These are phyloP conservation scores for Acleris cristana DNA, from an alignment of 2,888 invertebrate genomes.

Conservation along the genomic window DNA sequence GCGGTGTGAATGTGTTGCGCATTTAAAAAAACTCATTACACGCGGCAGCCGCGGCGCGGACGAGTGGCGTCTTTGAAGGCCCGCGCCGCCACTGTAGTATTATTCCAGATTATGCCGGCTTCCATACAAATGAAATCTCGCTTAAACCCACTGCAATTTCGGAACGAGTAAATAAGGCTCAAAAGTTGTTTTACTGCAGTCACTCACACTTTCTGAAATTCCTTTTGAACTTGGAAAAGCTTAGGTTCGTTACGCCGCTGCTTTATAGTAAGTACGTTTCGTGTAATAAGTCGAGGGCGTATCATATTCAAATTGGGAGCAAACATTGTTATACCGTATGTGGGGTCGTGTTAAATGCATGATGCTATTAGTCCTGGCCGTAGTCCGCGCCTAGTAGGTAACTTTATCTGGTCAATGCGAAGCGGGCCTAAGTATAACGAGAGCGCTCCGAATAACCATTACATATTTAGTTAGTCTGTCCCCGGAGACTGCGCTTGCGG, in stretches of 20 bases:
- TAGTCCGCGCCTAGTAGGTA: constrained; percentile 40
- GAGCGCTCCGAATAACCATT: constrained; percentile 70
- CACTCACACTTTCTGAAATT: constrained; percentile 69
- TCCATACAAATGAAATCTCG: constrained; percentile 83
- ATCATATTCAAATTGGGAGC: background rate
- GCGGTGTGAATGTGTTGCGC: constrained; percentile 77
- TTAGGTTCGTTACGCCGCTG: constrained; percentile 41
- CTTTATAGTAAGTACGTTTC: constrained; percentile 17
- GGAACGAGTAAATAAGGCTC: constrained; percentile 80
- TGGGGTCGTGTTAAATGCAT: constrained; percentile 26
- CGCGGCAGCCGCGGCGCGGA: constrained; percentile 75
- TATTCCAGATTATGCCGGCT: constrained; percentile 82
- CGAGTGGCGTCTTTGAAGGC: constrained; percentile 83
- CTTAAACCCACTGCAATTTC: constrained; percentile 82
- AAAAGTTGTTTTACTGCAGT: constrained; percentile 74
- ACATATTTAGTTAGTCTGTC: constrained; percentile 77
- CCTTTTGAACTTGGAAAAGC: constrained; percentile 61
- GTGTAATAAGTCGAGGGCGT: constrained; percentile 1
- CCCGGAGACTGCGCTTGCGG: constrained; percentile 74
- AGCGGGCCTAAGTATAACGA: constrained; percentile 62
- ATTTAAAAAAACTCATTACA: constrained; percentile 82
- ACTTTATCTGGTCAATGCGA: constrained; percentile 63
- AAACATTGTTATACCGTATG: background rate
- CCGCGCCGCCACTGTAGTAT: constrained; percentile 77
- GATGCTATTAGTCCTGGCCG: constrained; percentile 21